A percentile compares a stretch with the other conserved stretches of the same genome.
Conservation (phyloP, 2,113 vertebrate species). For the Anseranas semipalmata region DNA sequence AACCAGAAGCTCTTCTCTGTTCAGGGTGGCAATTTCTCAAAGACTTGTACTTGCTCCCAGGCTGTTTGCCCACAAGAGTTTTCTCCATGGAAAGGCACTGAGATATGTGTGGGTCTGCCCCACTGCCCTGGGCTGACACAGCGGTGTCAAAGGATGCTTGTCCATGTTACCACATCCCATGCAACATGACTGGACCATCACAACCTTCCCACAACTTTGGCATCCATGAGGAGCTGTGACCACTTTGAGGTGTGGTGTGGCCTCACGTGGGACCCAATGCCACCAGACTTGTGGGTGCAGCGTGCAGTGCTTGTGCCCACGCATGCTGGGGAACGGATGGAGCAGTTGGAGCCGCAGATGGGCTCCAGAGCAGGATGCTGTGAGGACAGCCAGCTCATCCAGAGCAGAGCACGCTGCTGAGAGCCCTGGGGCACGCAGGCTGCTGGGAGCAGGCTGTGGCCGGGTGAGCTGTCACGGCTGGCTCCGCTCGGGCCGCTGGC, state of each 20-base stretch:
- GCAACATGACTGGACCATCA: background rate
- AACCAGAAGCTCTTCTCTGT: background rate
- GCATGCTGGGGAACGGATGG: background rate
- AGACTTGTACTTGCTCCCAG: background rate
- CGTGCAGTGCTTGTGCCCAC: background rate
- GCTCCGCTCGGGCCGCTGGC: background rate
- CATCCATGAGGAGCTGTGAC: too few relatives aligned
- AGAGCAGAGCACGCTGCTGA: accelerated
- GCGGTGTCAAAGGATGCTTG: background rate
- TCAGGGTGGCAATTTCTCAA: background rate
- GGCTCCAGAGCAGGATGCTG: background rate
- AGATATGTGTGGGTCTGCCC: background rate
- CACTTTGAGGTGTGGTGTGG: background rate
- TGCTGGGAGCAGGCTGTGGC: background rate
- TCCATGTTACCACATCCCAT: accelerated
- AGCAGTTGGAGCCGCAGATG: background rate
- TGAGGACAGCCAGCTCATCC: background rate
- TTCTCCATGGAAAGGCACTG: background rate
- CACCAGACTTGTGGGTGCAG: background rate
- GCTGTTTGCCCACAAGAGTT: background rate
- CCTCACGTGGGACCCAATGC: background rate
- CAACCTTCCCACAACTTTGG: background rate
- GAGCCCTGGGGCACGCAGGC: background rate
- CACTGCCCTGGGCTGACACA: background rate
- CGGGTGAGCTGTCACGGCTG: background rate